These are phyloP conservation scores for Stenodera caucasica DNA, from an alignment of 2,888 invertebrate species.

Conservation along the genomic window DNA sequence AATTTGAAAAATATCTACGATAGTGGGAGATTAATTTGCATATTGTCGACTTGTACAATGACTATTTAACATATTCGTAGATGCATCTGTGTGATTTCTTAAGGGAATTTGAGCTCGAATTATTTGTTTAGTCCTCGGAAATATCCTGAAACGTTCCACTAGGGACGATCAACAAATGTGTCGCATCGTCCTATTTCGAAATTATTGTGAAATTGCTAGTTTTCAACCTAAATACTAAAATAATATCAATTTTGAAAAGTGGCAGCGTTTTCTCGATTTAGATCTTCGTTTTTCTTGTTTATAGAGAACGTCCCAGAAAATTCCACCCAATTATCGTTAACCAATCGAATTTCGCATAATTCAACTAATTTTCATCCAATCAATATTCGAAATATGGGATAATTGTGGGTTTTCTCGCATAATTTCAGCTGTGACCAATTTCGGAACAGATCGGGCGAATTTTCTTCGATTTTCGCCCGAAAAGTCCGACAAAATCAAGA, in stretches of 20 bases:
- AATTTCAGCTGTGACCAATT: too few relatives aligned
- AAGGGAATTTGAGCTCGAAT: background rate
- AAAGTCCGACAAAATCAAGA: too few relatives aligned
- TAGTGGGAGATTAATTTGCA: background rate
- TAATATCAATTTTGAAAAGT: conserved; percentile 4
- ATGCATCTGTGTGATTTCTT: background rate
- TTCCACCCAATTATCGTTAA: too few relatives aligned
- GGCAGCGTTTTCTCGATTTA: background rate
- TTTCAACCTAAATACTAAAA: conserved; percentile 5
- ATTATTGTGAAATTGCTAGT: conserved; percentile 4
- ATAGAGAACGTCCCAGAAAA: too few relatives aligned
- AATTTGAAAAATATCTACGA: too few relatives aligned
- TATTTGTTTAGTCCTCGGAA: background rate
- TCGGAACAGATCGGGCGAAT: too few relatives aligned
- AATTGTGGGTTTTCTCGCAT: too few relatives aligned
- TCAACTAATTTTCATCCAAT: too few relatives aligned
- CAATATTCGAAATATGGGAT: too few relatives aligned
- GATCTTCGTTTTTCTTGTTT: conserved; percentile 1
- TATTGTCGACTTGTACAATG: background rate
- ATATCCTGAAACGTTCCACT: background rate
- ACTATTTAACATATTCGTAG: background rate
- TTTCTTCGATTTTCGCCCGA: too few relatives aligned
- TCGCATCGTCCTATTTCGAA: conserved; percentile 6
- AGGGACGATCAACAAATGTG: background rate
- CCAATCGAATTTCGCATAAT: too few relatives aligned